Evolutionary conservation across 2,113 vertebrate species (phyloP), one percentile per base, ranked within the genome.

Genomic region (Calyptommatus sinebrachiatus): DNA sequence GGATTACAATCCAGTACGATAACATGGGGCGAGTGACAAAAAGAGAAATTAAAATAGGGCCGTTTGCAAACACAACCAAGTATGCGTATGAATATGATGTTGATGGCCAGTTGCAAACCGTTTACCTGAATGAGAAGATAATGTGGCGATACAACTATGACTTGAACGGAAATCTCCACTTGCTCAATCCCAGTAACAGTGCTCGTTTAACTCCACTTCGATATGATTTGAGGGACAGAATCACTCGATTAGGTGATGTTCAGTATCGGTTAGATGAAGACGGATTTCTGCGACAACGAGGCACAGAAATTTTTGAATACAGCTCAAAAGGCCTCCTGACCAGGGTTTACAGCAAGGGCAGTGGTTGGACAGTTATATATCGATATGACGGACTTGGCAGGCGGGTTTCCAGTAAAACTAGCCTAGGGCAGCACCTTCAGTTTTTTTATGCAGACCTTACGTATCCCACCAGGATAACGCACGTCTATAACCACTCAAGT

Each of bases 141-240:
- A 97, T 96, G 95, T 99, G 98, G 98, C 95, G 98, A 8, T 99
- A 99, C 81, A 99, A 97, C 73, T 99, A 99, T 0, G 98, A 99
- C 88, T 94, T 99, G n/a, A 99, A 99, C 0, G 98, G 98, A 26
- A 99, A 99, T 84, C 95, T 99, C 72, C 97, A 99, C 72, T 88
- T 99, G 79, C 91, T 99, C 62, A 99, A 98, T 77, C 97, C 97
- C 0, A 97, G 98, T 20, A 97, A 93, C 89, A 98, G 97, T 0
- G 95, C 96, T 2, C 96, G 98, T 5, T 78, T 99, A 71, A 97
- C 97, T 0, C 98, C 98, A 0, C 94, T 99, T 57, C 96, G 98
- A 71, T 99, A 99, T 0, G 98, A 99, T 92, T 91, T 99, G 71
- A 92, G 98, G 48, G 98, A 99, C 94, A 94, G 97, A 67, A 98